Percentiles rank a stretch among this genome's conserved stretches.
Evolutionary conservation across 2,113 vertebrate genomes (phyloP).

Genomic region (Eira barbara): DNA sequence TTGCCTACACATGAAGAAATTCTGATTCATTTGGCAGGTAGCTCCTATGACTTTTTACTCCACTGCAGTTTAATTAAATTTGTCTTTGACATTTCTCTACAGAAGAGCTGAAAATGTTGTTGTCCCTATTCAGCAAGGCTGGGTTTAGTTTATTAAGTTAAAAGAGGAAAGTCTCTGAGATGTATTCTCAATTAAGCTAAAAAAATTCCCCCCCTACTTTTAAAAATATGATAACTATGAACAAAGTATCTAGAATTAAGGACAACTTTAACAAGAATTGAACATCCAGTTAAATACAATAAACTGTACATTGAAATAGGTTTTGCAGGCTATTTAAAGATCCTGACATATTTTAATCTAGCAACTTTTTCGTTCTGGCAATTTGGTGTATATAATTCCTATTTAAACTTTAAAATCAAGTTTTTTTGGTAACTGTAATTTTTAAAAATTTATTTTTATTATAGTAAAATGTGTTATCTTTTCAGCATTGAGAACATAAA

Average conservation of each 20-base stretch:
- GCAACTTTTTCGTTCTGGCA: background rate
- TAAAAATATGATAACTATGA: background rate
- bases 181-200: background rate
- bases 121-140: background rate
- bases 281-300: background rate
- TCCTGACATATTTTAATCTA: background rate
- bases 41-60: background rate
- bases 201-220: background rate
- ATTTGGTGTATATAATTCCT: background rate
- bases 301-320: background rate
- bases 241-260: background rate
- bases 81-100: background rate
- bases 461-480: background rate
- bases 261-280: background rate
- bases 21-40: background rate
- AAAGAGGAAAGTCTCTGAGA: background rate
- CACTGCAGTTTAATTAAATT: background rate
- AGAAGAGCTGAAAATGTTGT: background rate
- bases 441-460: background rate
- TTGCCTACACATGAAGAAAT: background rate
- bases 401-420: conserved; percentile 6
- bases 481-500: background rate
- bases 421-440: background rate
- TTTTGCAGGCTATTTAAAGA: background rate
- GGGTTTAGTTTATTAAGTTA: background rate